Evolutionary conservation across 2,113 vertebrate genomes (phyloP).

Genomic region (Rhabdornis inornatus): DNA sequence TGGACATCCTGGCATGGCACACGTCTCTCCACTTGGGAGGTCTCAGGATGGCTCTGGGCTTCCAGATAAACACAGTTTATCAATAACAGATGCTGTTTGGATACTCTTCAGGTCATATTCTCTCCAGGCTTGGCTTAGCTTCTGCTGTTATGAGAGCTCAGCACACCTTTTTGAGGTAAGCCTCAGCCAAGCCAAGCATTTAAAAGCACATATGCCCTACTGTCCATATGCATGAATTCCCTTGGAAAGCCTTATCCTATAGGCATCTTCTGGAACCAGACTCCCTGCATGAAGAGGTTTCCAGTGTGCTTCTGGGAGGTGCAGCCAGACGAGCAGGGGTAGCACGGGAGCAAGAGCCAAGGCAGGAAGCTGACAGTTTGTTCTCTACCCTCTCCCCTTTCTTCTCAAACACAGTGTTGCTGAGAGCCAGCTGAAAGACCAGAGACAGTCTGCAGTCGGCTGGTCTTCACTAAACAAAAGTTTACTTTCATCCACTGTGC

Average conservation of each 20-base stretch:
- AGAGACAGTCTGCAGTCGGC: constrained; percentile 36
- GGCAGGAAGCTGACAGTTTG: constrained; percentile 46
- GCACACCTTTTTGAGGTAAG: not conserved
- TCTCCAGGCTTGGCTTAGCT: not conserved
- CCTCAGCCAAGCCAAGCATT: not conserved
- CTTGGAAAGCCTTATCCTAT: not conserved
- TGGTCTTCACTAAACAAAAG: constrained; percentile 62
- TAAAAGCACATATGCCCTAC: not conserved
- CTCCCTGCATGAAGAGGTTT: not conserved
- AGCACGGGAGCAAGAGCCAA: not conserved
- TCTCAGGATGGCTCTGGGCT: not conserved
- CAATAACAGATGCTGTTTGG: not conserved
- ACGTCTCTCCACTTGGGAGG: not conserved
- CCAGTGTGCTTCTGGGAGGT: not conserved
- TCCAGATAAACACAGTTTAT: not conserved
- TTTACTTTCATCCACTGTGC: constrained; percentile 76
- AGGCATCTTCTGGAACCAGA: not conserved
- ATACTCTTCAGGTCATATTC: not conserved
- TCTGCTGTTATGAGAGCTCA: not conserved
- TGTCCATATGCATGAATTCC: not conserved
- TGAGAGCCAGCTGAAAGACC: constrained; percentile 19
- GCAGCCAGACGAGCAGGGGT: not conserved
- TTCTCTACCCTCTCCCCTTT: constrained; percentile 35
- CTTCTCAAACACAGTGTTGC: not conserved
- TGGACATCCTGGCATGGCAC: not conserved